Base-by-base conservation (phyloP, 2,888 invertebrate genomes). In the Sarcophaga rosellei region DNA sequence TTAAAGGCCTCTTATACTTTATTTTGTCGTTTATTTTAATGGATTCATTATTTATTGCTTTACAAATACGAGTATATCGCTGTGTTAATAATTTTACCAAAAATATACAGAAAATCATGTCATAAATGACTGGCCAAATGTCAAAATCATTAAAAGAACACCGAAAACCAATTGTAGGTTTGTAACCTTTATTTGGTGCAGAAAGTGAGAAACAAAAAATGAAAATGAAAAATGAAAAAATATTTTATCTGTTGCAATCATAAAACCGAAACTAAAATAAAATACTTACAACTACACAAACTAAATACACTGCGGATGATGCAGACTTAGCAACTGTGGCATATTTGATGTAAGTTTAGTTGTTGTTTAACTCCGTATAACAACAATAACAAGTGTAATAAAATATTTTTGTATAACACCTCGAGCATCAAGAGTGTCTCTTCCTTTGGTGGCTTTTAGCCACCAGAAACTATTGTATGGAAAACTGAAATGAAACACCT, bases 361-460 rank as follows among this genome's bases (percentile, higher is more conserved):
- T 25, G n/a, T 10, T 11, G 23, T 15, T 69, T 17, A 1, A 10
- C n/a, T 57, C 35, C 23, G 20, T 11, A 61, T 69, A 20, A 47
- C 74, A 84, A 77, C 77, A 83, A 74, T 63, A 74, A 83, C 81
- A 81, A 81, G 81, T 85, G 85, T 78, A 75, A 85, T 81, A 85
- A 81, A 81, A 85, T 78, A 81, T 76, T 59, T 76, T 70, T 81
- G 53, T 76, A 78, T 85, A 85, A 78, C 85, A 81, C 81, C 81
- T 85, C 45, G 73, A 78, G 78, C 72, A 21, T 70, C 47, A 63
- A 70, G 15, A n/a, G 35, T 25, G 74, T 23, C 65, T 72, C 35
- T 74, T 81, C 47, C 53, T 78, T 61, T 17, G 69, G 21, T 62
- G 35, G 59, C 68, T 84, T 84, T 73, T 5, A 47, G 15, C 45